Percentiles rank a stretch among this genome's conserved stretches.
Evolutionary conservation across 2,797 vertebrate genomes (phyloP).

Genomic region (Phyllotis vaccarum): DNA sequence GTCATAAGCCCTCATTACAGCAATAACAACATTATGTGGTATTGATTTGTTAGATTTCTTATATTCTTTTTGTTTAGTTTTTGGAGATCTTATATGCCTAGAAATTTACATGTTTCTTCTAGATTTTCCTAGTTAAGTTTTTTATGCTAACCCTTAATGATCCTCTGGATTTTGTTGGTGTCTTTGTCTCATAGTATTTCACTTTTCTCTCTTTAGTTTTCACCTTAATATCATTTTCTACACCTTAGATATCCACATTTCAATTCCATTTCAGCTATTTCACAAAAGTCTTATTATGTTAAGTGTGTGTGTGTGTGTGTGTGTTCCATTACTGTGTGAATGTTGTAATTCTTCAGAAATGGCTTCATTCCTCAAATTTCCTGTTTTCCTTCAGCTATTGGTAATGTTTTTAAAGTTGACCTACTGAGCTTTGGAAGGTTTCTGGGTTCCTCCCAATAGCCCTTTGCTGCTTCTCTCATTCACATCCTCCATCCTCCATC

Average conservation of each 20-base stretch:
- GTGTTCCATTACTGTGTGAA: neutral
- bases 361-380: neutral
- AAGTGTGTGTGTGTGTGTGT: neutral
- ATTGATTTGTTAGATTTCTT: neutral
- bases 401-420: neutral
- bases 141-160: no score
- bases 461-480: neutral
- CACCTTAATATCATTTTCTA: neutral
- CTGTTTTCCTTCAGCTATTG: neutral
- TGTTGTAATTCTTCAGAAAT: neutral
- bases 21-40: neutral
- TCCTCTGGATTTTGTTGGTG: neutral
- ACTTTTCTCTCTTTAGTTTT: neutral
- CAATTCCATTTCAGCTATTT: no score
- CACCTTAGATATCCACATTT: neutral
- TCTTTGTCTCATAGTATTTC: neutral
- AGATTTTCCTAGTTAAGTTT: no score
- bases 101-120: neutral
- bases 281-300: neutral
- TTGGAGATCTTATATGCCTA: neutral
- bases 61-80: neutral
- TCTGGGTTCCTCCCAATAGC: neutral
- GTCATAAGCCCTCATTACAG: neutral
- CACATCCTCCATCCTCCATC: neutral
- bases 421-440: neutral